A percentile compares a stretch with the other conserved stretches of the same genome.
phyloP scores from a whole-genome alignment of 2,888 invertebrate genomes.

The Crepidodera aurea region DNA sequence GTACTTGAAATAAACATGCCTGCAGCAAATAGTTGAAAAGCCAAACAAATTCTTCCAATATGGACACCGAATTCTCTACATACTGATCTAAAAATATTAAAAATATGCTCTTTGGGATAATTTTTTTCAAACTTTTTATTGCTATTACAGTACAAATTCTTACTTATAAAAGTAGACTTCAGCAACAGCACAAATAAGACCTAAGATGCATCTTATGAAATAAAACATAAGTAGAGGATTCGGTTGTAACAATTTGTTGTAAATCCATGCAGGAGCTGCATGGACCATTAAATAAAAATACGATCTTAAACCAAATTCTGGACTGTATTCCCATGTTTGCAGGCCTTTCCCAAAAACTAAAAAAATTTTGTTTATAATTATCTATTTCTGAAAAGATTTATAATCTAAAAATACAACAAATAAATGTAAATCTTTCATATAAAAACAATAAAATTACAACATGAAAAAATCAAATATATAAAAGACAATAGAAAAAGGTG shows the following conservation, averaged over 20 bases:
- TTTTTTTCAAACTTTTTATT: too few relatives aligned
- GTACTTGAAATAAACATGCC: conserved; percentile 90
- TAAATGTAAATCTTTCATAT: too few relatives aligned
- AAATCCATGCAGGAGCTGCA: conserved; percentile 85
- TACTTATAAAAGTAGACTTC: conserved; percentile 96
- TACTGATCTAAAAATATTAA: conserved; percentile 71
- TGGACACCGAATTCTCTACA: conserved; percentile 90
- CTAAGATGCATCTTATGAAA: conserved; percentile 82
- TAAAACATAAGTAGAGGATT: conserved; percentile 90
- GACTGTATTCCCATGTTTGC: conserved; percentile 99
- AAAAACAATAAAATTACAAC: too few relatives aligned
- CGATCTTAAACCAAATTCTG: conserved; percentile 90
- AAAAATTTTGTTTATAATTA: conserved; percentile 47
- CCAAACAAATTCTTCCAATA: conserved; percentile 83
- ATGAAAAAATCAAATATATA: background rate
- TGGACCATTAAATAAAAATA: conserved; percentile 93
- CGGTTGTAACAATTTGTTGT: conserved; percentile 77
- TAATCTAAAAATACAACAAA: too few relatives aligned
- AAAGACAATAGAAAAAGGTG: background rate
- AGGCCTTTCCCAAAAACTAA: conserved; percentile 90
- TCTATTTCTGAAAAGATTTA: background rate
- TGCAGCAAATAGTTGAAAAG: conserved; percentile 82
- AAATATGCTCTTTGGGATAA: too few relatives aligned
- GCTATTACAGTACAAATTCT: too few relatives aligned
- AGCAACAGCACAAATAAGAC: conserved; percentile 79